A percentile compares a stretch with the other conserved stretches of the same genome.
phyloP scores from a whole-genome alignment of 2,797 vertebrate genomes.

The Thalassophryne amazonica region DNA sequence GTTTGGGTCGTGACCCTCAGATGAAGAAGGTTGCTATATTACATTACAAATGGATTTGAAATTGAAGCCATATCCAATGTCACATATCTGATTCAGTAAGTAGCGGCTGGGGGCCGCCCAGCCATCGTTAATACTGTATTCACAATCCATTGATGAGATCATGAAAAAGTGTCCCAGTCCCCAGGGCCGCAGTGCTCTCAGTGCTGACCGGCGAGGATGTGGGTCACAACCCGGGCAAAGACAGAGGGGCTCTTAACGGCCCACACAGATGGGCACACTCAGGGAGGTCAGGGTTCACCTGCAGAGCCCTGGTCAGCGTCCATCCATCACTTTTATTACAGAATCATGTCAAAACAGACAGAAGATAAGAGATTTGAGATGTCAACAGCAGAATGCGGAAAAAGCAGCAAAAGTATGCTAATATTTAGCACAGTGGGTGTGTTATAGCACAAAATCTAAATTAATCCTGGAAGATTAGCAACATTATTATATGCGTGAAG shows the following conservation, averaged over 20 bases:
- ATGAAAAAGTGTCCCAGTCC: constrained; percentile 62
- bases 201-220: constrained; percentile 68
- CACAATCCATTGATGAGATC: constrained; percentile 77
- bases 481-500: too few species aligned
- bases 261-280: constrained; percentile 68
- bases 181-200: constrained; percentile 62
- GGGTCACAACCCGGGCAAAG: constrained; percentile 72
- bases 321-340: constrained; percentile 82
- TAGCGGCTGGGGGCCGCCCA: constrained; percentile 67
- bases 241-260: constrained; percentile 65
- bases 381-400: neutral
- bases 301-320: constrained; percentile 73
- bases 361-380: constrained; percentile 10
- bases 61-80: constrained; percentile 68
- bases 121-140: constrained; percentile 73
- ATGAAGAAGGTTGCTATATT: constrained; percentile 58
- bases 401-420: too few species aligned
- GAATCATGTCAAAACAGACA: constrained; percentile 53
- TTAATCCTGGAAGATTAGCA: too few species aligned
- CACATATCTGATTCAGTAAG: constrained; percentile 75
- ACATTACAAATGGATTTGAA: constrained; percentile 75
- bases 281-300: constrained; percentile 82
- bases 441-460: too few species aligned
- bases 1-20: constrained; percentile 58
- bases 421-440: too few species aligned